These are phyloP conservation scores for Zaprionus kolodkinae DNA, from an alignment of 1,140 invertebrate genomes.

Conservation along the genomic window DNA sequence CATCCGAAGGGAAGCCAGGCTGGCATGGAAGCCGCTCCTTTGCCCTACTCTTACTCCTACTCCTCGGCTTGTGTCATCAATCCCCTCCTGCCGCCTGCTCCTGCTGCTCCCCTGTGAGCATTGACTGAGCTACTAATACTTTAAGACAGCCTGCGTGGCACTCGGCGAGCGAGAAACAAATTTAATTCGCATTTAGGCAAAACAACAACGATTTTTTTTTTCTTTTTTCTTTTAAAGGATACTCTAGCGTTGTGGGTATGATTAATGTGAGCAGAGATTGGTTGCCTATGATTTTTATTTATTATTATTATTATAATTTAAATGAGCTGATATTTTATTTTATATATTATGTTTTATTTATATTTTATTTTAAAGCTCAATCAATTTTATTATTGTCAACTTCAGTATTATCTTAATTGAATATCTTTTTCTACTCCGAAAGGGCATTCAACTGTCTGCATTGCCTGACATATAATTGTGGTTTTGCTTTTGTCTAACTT, in stretches of 20 bases:
- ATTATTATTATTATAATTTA: too few species aligned
- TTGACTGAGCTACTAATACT: slow-evolving; percentile 73
- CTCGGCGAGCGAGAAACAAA: slow-evolving; percentile 55
- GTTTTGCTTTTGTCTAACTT: slow-evolving; percentile 16
- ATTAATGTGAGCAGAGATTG: background rate
- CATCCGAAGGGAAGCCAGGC: slow-evolving; percentile 30
- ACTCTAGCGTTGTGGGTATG: background rate
- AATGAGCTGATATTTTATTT: too few species aligned
- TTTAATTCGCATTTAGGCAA: slow-evolving; percentile 79
- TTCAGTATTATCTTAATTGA: too few species aligned
- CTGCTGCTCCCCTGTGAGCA: slow-evolving; percentile 7
- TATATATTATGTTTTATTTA: too few species aligned
- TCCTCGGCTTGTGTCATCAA: background rate
- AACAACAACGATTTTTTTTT: slow-evolving; percentile 37
- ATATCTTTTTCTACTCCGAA: too few species aligned
- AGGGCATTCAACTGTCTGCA: slow-evolving; percentile 13
- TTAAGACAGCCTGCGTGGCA: slow-evolving; percentile 67
- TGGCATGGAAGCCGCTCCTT: background rate
- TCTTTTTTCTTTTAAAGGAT: background rate
- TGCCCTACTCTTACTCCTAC: background rate
- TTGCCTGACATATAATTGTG: background rate
- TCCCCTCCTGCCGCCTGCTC: background rate
- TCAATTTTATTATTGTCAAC: background rate
- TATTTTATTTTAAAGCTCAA: background rate
- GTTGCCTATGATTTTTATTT: too few species aligned